Evolutionary conservation across 1,140 invertebrate genomes (phyloP).

Genomic region (Aphelinus atriplicis): DNA sequence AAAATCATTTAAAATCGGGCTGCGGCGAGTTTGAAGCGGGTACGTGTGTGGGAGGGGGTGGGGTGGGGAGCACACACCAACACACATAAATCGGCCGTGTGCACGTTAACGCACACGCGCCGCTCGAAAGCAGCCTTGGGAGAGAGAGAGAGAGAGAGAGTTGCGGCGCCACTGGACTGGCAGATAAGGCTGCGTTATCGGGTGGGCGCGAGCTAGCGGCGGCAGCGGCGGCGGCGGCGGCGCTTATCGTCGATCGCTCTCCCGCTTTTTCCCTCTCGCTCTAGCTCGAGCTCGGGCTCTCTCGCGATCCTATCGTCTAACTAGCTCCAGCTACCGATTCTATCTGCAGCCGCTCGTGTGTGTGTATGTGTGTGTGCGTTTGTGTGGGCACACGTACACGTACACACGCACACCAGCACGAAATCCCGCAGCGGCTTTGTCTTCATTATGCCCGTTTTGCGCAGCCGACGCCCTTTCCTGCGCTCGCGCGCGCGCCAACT

Average conservation of each 20-base stretch:
- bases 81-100: background rate
- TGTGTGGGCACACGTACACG: background rate
- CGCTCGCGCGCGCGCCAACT: background rate
- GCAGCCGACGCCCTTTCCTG: conserved; percentile 1
- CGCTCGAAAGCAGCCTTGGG: background rate
- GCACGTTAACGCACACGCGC: background rate
- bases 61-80: too few relatives aligned
- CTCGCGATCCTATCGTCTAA: conserved; percentile 64
- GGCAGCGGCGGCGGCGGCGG: conserved; percentile 52
- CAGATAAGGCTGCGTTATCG: conserved; percentile 66
- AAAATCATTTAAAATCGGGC: conserved; percentile 22
- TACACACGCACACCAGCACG: too few relatives aligned
- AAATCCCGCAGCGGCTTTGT: conserved; percentile 7
- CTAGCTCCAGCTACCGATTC: conserved; percentile 68
- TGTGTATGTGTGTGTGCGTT: background rate
- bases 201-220: conserved; percentile 15
- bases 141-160: conserved; percentile 48
- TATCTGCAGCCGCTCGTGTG: conserved; percentile 49
- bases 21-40: background rate
- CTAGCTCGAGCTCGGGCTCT: conserved; percentile 54
- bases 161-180: conserved; percentile 65
- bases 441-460: conserved; percentile 26
- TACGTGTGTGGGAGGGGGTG: too few relatives aligned
- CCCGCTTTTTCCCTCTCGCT: conserved; percentile 38
- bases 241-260: conserved; percentile 62